These are phyloP conservation scores for Castor canadensis DNA, from an alignment of 2,113 vertebrate species.

Conservation along the genomic window DNA sequence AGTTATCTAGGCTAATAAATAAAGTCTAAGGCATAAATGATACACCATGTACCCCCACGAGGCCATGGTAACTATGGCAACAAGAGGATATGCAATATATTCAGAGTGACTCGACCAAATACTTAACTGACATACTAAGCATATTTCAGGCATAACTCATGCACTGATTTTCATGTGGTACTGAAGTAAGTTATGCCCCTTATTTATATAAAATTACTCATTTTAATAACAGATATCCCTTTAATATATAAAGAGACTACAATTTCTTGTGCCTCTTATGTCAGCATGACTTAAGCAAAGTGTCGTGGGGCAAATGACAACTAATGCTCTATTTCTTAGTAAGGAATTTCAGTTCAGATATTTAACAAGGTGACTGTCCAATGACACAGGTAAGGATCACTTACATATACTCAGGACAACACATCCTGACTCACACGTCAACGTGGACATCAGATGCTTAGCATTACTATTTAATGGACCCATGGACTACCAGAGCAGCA, in stretches of 20 bases:
- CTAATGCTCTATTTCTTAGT: background rate
- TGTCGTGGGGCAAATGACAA: background rate
- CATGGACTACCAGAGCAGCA: background rate
- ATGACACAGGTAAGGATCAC: background rate
- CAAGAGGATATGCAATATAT: slow-evolving; percentile 39
- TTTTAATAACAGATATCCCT: slow-evolving; percentile 34
- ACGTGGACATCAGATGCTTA: background rate
- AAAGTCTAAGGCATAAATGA: slow-evolving; percentile 74
- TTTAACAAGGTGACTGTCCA: background rate
- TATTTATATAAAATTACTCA: slow-evolving; percentile 43
- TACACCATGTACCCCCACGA: slow-evolving; percentile 53
- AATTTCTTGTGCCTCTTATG: background rate
- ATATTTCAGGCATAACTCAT: background rate
- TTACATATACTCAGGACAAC: background rate
- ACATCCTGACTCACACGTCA: background rate
- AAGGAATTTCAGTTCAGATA: background rate
- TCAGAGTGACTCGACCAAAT: slow-evolving; percentile 53
- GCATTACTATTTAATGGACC: background rate
- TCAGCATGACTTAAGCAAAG: background rate
- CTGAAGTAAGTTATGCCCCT: background rate
- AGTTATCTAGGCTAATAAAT: slow-evolving; percentile 70
- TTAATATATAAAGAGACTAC: slow-evolving; percentile 7
- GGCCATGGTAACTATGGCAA: slow-evolving; percentile 81
- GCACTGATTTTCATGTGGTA: background rate
- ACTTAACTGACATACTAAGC: slow-evolving; percentile 15